A percentile compares a stretch with the other conserved stretches of the same genome.
Evolutionary conservation across 2,113 vertebrate genomes (phyloP).

Genomic region (Boulengerochromis microlepis): DNA sequence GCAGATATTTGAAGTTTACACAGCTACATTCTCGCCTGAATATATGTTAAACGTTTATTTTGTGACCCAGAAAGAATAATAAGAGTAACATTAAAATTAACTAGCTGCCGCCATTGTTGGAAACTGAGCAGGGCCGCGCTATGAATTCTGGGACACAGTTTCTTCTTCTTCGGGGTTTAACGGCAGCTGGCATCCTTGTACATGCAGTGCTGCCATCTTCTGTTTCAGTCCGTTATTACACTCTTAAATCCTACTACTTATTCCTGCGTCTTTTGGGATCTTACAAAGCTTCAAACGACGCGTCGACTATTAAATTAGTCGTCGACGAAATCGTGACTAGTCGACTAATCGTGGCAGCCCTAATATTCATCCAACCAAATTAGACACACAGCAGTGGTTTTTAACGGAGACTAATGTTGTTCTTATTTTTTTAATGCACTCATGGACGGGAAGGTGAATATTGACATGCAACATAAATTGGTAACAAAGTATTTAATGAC

Average conservation of each 20-base stretch:
- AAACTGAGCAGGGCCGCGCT: too few relatives aligned
- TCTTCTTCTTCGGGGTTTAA: too few relatives aligned
- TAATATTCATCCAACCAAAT: neutral
- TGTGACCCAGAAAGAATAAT: too few relatives aligned
- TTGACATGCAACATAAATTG: neutral
- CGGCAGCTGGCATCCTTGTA: too few relatives aligned
- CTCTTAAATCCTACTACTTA: neutral
- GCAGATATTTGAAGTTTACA: too few relatives aligned
- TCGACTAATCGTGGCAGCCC: neutral
- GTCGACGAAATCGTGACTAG: neutral
- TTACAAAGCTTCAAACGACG: neutral
- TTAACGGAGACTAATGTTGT: neutral
- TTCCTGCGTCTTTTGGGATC: neutral
- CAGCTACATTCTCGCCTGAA: too few relatives aligned
- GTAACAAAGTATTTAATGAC: conserved; percentile 10
- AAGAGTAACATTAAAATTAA: too few relatives aligned
- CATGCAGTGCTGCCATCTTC: neutral
- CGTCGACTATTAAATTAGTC: neutral
- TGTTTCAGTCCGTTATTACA: neutral
- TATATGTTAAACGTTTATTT: too few relatives aligned
- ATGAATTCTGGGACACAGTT: too few relatives aligned
- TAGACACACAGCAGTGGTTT: neutral
- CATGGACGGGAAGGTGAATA: neutral
- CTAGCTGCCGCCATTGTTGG: too few relatives aligned
- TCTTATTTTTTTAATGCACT: neutral